Percentiles rank a stretch among this genome's conserved stretches.
These are phyloP conservation scores for Eurois occulta DNA, from an alignment of 2,888 invertebrate genomes.

Conservation along the genomic window DNA sequence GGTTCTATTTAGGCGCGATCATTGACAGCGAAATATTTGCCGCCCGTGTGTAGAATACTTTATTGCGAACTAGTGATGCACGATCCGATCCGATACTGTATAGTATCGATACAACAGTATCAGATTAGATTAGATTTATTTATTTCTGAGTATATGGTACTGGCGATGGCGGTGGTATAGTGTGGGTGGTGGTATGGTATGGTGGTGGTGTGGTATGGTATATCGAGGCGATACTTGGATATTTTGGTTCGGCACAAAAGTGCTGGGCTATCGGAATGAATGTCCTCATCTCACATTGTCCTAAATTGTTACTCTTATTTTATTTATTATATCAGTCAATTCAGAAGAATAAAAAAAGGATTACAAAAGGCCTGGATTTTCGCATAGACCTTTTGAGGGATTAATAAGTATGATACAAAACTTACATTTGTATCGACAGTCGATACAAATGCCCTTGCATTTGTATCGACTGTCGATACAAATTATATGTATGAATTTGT, in stretches of 20 bases:
- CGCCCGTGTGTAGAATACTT: slow-evolving; percentile 67
- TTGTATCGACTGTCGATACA: background rate
- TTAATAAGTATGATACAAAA: background rate
- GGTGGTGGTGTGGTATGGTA: no score
- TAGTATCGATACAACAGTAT: background rate
- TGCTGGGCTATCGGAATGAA: background rate
- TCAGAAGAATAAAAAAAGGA: background rate
- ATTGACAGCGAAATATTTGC: slow-evolving; percentile 64
- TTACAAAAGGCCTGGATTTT: background rate
- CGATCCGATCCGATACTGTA: background rate
- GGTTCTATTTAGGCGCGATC: slow-evolving; percentile 63
- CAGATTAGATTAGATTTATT: no score
- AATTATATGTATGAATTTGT: no score
- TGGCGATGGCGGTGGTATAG: no score
- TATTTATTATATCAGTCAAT: background rate
- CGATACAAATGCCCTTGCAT: no score
- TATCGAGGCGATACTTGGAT: background rate
- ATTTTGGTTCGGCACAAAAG: background rate
- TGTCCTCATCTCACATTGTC: background rate
- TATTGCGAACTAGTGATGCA: slow-evolving; percentile 33
- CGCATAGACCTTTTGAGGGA: background rate
- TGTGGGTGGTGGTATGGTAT: no score
- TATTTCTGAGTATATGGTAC: no score
- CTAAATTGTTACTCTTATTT: background rate
- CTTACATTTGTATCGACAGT: background rate